Percentiles rank a stretch among this genome's conserved stretches.
Evolutionary conservation across 2,113 vertebrate genomes (phyloP).

Genomic region (Meleagris gallopavo): DNA sequence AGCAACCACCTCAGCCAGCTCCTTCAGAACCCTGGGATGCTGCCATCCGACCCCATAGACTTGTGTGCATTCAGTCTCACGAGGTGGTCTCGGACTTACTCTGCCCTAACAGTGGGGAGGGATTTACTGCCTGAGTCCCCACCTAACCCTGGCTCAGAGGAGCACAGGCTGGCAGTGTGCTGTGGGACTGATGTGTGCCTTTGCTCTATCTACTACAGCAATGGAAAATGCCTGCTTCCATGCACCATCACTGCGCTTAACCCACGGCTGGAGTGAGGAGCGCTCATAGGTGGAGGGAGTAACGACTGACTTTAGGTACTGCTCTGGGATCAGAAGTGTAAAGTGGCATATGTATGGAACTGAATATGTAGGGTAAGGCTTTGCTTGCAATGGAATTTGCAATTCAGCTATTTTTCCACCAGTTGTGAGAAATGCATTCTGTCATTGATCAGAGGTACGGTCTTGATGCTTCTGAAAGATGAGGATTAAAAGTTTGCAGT

Average conservation of each 20-base stretch:
- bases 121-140: too few relatives aligned
- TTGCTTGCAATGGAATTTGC: background rate
- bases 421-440: background rate
- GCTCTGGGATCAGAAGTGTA: background rate
- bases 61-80: too few relatives aligned
- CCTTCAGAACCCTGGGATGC: too few relatives aligned
- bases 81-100: too few relatives aligned
- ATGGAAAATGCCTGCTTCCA: background rate
- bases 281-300: background rate
- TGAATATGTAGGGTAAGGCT: background rate
- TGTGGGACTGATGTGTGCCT: background rate
- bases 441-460: background rate
- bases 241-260: background rate
- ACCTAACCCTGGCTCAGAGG: background rate
- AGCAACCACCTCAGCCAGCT: too few relatives aligned
- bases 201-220: background rate
- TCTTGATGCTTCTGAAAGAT: background rate
- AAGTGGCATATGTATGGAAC: background rate
- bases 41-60: too few relatives aligned
- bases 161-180: accelerated
- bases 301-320: background rate
- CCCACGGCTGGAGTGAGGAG: background rate
- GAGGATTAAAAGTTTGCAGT: background rate
- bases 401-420: background rate
- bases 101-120: too few relatives aligned